Base-by-base conservation (phyloP, 2,797 vertebrate genomes). In the Ibycter americanus region DNA sequence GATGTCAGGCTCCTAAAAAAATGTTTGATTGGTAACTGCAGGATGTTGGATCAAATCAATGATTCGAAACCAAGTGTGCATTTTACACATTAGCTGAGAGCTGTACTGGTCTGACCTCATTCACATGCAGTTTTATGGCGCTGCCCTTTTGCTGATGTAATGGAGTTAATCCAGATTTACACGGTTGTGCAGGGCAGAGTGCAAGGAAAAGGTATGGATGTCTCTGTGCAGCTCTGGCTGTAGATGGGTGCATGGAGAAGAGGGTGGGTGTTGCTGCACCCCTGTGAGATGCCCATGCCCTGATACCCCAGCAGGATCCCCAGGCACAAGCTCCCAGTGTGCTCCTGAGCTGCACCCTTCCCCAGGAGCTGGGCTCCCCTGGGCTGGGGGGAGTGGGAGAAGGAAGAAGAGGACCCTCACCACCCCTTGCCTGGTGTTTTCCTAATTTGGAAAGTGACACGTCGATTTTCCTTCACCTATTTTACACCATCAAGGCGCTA, bases 81-180 rank as follows among this genome's bases (percentile, higher is more conserved):
- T 97, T 94, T 95, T 74, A 47, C 79, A 83, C 72, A 25, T 93
- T 88, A 93, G 46, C 85, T 79, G 83, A 78, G 56, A 74, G 65
- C 56, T 79, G 27, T 83, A n/a, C n/a, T 2, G 1, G 0, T 78
- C 76, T 95, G 79, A 86, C 79, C 58, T 91, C 89, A 83, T 66
- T 90, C 65, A 52, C 0, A 0, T 29, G 78, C 42, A 44, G 70
- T 90, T 91, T 94, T 87, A 54, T 80, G 67, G 25, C 80, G 31
- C 56, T 91, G 67, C 59, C 49, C 67, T 90, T 93, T 83, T 0
- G 0, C 59, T 77, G 74, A 47, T n/a, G 23, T 72, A 65, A 54
- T 65, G 40, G 54, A 79, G 38, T 72, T 83, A 68, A 65, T 87
- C 36, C 89, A 63, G 71, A 38, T 58, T 61, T 54, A 59, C 4